phyloP scores from a whole-genome alignment of 2,797 vertebrate species.

The Squalus acanthias region DNA sequence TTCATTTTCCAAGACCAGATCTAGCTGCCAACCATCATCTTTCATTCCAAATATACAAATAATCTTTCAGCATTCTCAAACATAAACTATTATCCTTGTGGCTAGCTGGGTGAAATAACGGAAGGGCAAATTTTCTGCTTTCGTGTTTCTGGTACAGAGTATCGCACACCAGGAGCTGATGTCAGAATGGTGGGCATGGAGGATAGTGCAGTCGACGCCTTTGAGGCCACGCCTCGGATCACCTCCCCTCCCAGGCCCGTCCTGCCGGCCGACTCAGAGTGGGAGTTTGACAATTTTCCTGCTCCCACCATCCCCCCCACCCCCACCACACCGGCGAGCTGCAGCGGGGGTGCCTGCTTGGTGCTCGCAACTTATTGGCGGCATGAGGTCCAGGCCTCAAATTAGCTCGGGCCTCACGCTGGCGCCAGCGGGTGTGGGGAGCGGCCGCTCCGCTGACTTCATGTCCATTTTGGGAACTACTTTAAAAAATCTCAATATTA shows the following conservation, averaged over 20 bases:
- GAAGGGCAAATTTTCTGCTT: not conserved
- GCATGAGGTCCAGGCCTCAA: not conserved
- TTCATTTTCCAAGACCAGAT: not conserved
- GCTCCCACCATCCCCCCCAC: not conserved
- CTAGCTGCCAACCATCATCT: not conserved
- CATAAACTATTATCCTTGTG: not conserved
- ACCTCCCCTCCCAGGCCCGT: not conserved
- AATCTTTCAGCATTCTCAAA: not conserved
- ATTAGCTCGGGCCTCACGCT: not conserved
- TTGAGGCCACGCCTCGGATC: not conserved
- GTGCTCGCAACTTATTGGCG: not conserved
- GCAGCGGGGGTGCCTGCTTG: not conserved
- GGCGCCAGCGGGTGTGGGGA: not conserved
- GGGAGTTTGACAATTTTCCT: not conserved
- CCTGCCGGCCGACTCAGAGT: not conserved
- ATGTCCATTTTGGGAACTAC: not conserved
- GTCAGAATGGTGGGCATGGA: not conserved
- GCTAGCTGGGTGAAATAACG: not conserved
- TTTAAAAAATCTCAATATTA: not conserved
- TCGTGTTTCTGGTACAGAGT: not conserved
- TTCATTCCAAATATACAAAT: not conserved
- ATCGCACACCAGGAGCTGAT: not conserved
- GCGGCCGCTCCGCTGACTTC: not conserved
- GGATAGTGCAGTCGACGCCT: not conserved
- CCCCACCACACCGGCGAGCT: not conserved